phyloP scores from a whole-genome alignment of 2,113 vertebrate species.

The Proteles cristata region DNA sequence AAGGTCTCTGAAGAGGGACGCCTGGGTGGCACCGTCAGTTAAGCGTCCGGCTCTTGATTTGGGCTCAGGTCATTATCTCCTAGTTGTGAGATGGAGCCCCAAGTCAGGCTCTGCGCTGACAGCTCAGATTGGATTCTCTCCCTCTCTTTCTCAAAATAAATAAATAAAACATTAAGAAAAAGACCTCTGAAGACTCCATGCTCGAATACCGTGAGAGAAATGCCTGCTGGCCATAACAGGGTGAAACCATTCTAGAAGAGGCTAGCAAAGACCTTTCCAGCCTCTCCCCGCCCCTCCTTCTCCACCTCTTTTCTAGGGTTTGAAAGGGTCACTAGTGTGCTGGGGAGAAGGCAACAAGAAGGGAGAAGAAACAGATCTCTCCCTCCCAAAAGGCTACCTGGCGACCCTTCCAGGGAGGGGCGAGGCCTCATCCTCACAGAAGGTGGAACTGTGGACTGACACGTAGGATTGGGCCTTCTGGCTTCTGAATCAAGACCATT shows the following conservation, averaged over 20 bases:
- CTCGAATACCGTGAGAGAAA: not conserved
- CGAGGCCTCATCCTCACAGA: not conserved
- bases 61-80: too few species aligned
- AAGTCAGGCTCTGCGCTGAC: too few species aligned
- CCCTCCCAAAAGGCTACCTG: too few species aligned
- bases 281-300: not conserved
- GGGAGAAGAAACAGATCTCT: not conserved
- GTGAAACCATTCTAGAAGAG: not conserved
- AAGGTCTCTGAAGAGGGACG: not conserved
- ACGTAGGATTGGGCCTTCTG: rapidly evolving
- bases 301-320: not conserved
- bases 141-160: too few species aligned
- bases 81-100: too few species aligned
- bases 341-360: not conserved
- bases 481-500: not conserved
- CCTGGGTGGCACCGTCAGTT: too few species aligned
- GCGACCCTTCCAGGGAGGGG: not conserved
- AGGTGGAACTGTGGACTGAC: not conserved
- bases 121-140: too few species aligned
- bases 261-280: not conserved
- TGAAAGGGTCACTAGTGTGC: not conserved
- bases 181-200: not conserved
- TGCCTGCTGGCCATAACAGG: not conserved
- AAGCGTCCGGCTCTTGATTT: too few species aligned
- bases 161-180: too few species aligned